Base-by-base conservation (phyloP, 2,888 invertebrate genomes). In the Thereva unica region DNA sequence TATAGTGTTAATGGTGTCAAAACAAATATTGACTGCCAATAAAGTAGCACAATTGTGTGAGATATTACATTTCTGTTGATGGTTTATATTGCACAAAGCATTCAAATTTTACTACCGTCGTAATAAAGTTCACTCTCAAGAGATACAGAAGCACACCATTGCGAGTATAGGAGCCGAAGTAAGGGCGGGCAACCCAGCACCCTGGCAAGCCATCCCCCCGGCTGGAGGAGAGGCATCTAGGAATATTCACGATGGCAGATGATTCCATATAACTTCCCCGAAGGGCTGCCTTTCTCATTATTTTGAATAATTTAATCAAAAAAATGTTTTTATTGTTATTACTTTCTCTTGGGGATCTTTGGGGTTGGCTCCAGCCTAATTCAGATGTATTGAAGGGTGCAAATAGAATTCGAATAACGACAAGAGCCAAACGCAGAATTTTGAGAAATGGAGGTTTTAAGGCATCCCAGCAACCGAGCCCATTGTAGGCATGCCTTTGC, bases 251-350 rank as follows among this genome's bases (percentile, higher is more conserved):
- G 23, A 23, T 23, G 23, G 23, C 23, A 50, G 50, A 61, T 61
- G 61, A 61, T 50, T 61, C 40, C 49, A 23, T 34, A 61, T 23
- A 50, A 50, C 49, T 50, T 61, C 42, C 61, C 61, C 50, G 61
- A 64, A 64, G 53, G 53, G 44, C 53, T 64, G 53, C 64, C 53
- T 64, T 56, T 53, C 64, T 64, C 64, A 64, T 64, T 64, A 64
- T 64, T 61, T 64, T 64, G 64, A 64, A 64, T 64, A 64, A 64
- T 64, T 64, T 64, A 64, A 64, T 64, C 64, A 64, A 64, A 64
- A 64, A 23, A 64, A 64, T 64, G 45, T 64, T 64, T 64, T 64
- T 64, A 64, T 64, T 64, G 64, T 53, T 53, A 64, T 64, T 64
- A 40, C 53, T 37, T 53, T 53, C 37, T 41, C 23, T 23, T 2